Evolutionary conservation across 2,113 vertebrate species (phyloP), one percentile per base, ranked within the genome.

Genomic region (Excalfactoria chinensis): DNA sequence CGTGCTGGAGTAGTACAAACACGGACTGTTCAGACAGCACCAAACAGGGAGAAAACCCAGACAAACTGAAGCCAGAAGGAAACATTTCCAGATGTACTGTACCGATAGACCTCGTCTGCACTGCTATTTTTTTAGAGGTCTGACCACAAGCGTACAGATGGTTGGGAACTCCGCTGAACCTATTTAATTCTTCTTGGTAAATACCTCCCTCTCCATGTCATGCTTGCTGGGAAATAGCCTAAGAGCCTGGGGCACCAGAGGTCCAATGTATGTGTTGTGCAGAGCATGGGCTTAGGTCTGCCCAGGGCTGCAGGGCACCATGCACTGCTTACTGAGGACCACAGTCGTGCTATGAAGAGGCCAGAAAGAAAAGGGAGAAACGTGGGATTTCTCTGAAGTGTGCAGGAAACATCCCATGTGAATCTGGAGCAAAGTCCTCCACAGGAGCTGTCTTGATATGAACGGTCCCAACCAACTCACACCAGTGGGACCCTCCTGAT

Each of bases 31-130:
- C 55, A 66, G 40, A 91, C 71, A 89, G 75, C 76, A 81, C 60
- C 93, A 81, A 92, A 88, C 1, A 4, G 74, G 83, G 84, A 90
- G 46, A 91, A 92, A 94, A 79, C 86, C 43, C 91, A 95, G 89
- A 91, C 78, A 73, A 93, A 87, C 28, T 51, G 0, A 0, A 91
- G 82, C 43, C 87, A 91, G 84, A 85, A 77, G 63, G 79, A 91
- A 95, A 43, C 58, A 77, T 56, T 95, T 95, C 94, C 89, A 93
- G 91, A 93, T 92, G 87, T 72, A 69, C 30, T 59, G 71, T 37
- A 16, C 75, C 75, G 89, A 83, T 81, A 91, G 89, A 91, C 66
- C 53, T 92, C 88, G 71, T 92, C 74, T 87, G 89, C 19, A 71
- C 51, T 13, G 63, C 64, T 2, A 15, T 35, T 32, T 2, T 41